Evolutionary conservation across 2,113 vertebrate genomes (phyloP), one percentile per base, ranked within the genome.

Genomic region (Lonchura striata): DNA sequence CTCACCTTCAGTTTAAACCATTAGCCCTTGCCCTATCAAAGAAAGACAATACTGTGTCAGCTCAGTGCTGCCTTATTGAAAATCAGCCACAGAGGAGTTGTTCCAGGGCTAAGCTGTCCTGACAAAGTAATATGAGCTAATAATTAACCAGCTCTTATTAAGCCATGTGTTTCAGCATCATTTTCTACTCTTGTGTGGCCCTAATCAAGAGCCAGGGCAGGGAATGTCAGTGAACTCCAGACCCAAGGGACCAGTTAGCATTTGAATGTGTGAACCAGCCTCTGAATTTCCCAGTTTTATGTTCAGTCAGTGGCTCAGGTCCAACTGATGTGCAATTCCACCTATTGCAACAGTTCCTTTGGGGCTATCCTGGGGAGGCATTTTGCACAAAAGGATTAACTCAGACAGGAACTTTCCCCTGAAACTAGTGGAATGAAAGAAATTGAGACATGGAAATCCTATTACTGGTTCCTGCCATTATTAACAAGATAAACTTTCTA

Each of bases 381-480:
- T 74, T 95, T 78, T 82, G 56, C 24, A 59, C 74, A 61, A 63
- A 93, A 91, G 60, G 90, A 96, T 96, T 97, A 96, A 89, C 82
- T 88, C 82, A 35, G 90, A 91, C 9, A 5, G 63, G 94, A 97
- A 96, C 91, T 74, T 94, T 19, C 59, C 64, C 70, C 68, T 37
- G 30, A 91, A 97, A 95, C 28, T 77, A 44, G 39, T 5, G 21
- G 70, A 95, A 95, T 74, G 86, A 88, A 92, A 94, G 68, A 81
- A 90, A 83, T 9, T 59, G 75, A 59, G 65, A 54, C 83, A 78
- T 23, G 78, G 65, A 93, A 97, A 95, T 91, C 91, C 69, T 83
- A 54, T 91, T 96, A 91, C 65, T 33, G 61, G 52, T 44, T 93
- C 52, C 63, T 90, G 80, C 16, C 24, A 42, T 86, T 87, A 95